Base-by-base conservation (phyloP, 2,797 vertebrate species). In the Aphelocoma californica region DNA sequence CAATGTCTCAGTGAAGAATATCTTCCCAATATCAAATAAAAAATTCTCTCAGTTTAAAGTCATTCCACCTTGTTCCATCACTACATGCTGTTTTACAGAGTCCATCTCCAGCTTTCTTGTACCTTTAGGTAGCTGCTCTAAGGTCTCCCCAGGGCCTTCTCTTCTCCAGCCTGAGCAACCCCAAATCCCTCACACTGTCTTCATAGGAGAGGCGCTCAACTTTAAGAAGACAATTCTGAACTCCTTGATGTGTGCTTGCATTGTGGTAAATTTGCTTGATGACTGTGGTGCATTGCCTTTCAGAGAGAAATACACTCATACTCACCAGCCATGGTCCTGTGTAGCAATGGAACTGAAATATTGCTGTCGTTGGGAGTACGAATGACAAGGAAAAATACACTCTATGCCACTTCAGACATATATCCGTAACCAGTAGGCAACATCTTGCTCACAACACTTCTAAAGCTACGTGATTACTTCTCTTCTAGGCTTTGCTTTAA, bases 361-460 rank as follows among this genome's bases (percentile, higher is more conserved):
- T 25, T 18, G 10, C 20, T 65, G 25, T 47, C 42, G 40, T 3
- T 81, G 13, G 11, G 15, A 4, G 7, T 42, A 54, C 26, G 66
- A 74, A 84, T 34, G 15, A 15, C n/a, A 60, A 67, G 25, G 31
- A 42, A 84, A 66, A 56, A 60, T 18, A 47, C 0, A 0, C 9
- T 50, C 7, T 34, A 19, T 53, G 28, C 8, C 29, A 14, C 18
- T 64, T 74, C 8, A 50, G 48, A 44, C 28, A 40, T 66, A 21
- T 7, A 80, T 16, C 16, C 5, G 2, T n/a, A 74, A 64, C 3
- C 29, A 31, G 12, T 5, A n/a, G 10, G 7, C 17, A 84, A 36
- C 0, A 9, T 34, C 28, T 65, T 90, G 69, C 57, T 15, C 2
- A 0, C 20, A 81, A 6, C 3, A 7, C 8, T 89, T 36, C 18